Evolutionary conservation across 2,888 invertebrate genomes (phyloP), one percentile per base, ranked within the genome.

Genomic region (Eupithecia subfuscata): DNA sequence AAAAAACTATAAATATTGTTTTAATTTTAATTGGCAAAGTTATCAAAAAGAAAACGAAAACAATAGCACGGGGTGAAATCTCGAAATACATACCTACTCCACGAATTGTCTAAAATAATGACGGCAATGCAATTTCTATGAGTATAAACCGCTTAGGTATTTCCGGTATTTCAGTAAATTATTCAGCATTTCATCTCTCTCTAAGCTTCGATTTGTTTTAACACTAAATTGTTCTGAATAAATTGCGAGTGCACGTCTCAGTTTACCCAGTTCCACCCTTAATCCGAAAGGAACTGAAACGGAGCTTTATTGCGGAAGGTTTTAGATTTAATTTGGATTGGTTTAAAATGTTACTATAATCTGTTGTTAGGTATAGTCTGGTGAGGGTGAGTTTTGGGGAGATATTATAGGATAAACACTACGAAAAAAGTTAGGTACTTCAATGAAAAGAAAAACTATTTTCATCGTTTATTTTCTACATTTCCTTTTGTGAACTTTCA

Each of bases 151-250:
- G 18, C 34, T 18, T 18, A 34, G 30, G 3, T 34, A 64, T 34
- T 64, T 34, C 34, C 34, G 30, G 9, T 34, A 64, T 34, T 64
- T 34, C 34, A 30, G 63, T 12, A 60, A 70, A 70, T 70, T 63
- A 65, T 37, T 78, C 48, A 71, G 68, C 74, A 75, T 78, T 78
- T 22, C 74, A 40, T 14, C 43, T 70, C 37, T 18, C 68, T 76
- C 71, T 72, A 71, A 72, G 70, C 73, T 75, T 70, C 75, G 74
- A 78, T 74, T 72, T 74, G 71, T 75, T 77, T 70, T 45, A 75
- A 63, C 71, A 74, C 75, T 72, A 76, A 75, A 69, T 74, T 74
- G 70, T 70, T 69, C 65, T 73, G 78, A 78, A 78, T 78, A 74
- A 78, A 73, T 75, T 72, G 18, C 18, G n/a, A 37, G 40, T 71